Conservation (phyloP, 1,140 invertebrate genomes). For the Sweltsa coloradensis region DNA sequence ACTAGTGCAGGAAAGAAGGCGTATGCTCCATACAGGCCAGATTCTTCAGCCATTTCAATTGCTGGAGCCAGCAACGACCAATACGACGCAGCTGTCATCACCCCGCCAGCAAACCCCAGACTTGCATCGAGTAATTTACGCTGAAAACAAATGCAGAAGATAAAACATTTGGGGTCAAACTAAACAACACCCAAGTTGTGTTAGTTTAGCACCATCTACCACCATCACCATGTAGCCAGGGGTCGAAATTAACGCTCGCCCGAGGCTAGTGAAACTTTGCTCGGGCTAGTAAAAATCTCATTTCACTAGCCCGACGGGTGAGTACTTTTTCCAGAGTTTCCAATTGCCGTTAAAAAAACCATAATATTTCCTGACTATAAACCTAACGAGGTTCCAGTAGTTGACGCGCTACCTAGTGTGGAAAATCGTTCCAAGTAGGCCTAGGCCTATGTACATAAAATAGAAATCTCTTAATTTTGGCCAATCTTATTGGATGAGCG, state of each 20-base stretch:
- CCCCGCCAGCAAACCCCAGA: slow-evolving; percentile 93
- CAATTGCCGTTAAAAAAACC: too few species aligned
- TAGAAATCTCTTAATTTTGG: too few species aligned
- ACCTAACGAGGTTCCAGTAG: too few species aligned
- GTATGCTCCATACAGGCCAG: slow-evolving; percentile 73
- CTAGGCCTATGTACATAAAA: too few species aligned
- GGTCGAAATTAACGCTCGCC: neutral
- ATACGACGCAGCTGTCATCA: slow-evolving; percentile 96
- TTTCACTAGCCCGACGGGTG: too few species aligned
- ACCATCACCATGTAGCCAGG: slow-evolving; percentile 2
- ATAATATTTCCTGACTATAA: too few species aligned
- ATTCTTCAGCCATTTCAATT: slow-evolving; percentile 80
- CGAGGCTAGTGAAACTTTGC: neutral
- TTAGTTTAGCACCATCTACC: slow-evolving; percentile 9
- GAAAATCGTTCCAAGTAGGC: too few species aligned
- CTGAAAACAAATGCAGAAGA: slow-evolving; percentile 41
- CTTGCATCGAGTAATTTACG: slow-evolving; percentile 84
- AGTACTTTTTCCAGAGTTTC: too few species aligned
- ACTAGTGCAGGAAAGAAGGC: slow-evolving; percentile 84
- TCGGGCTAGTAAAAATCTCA: neutral
- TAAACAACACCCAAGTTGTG: slow-evolving; percentile 14
- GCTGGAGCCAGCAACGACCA: slow-evolving; percentile 93
- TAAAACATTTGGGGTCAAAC: too few species aligned
- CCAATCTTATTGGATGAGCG: too few species aligned
- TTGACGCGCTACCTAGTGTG: too few species aligned